Evolutionary conservation across 2,888 invertebrate species (phyloP), one percentile per base, ranked within the genome.

Genomic region (Meteorus colon): DNA sequence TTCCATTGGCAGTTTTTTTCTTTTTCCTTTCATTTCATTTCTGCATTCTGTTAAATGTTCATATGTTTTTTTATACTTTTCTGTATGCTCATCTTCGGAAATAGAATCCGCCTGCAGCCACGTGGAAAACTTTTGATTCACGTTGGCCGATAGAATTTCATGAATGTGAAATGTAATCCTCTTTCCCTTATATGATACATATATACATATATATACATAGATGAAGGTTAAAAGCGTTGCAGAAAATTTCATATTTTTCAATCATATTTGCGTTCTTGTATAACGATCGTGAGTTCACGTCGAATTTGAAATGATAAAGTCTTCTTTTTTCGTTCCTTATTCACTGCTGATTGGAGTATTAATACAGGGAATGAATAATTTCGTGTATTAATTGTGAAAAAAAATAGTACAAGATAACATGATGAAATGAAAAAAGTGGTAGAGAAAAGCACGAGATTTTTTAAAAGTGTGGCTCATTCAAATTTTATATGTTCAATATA

Each of bases 121-220:
- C 19, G n/a, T 63, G 62, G 24, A 63, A 63, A 84, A 85, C 83
- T 84, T 86, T 86, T 86, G 86, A 86, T 86, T 86, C 84, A 85
- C 84, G 82, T 78, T 73, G 66, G 73, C 76, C 81, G 83, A 81
- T 82, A 84, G 85, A 84, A 86, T 86, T 86, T 84, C 82, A 87
- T 86, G 86, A 86, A 87, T 86, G 84, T 82, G 83, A 87, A 87
- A 86, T 86, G 86, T 83, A 86, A 86, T 87, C 84, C 81, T 71
- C 72, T 45, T 75, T 75, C 8, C 19, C 5, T 48, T n/a, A n/a
- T 48, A 41, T 41, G 12, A 12, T 12, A 41, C 12, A 41, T 48
- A 48, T 12, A n/a, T 48, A n/a, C 45, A 45, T 45, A 14, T 45
- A n/a, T 48, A 48, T n/a, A 48, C n/a, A 48, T 48, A n/a, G 4